Percentiles rank a stretch among this genome's conserved stretches.
Evolutionary conservation across 2,888 invertebrate genomes (phyloP).

Genomic region (Clepsis dumicolana): DNA sequence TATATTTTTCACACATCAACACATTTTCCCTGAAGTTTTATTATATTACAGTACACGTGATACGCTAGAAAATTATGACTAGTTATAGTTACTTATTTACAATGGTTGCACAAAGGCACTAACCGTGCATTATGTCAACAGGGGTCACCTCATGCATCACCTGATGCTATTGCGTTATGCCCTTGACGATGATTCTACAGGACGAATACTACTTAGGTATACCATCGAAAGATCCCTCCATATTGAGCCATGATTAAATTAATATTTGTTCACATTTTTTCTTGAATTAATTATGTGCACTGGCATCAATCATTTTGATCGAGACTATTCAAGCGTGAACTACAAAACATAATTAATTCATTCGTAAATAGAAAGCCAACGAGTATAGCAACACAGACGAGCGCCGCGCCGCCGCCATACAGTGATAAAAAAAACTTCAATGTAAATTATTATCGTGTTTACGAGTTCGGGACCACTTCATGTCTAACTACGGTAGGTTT

Average conservation of each 20-base stretch:
- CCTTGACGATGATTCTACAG: not conserved
- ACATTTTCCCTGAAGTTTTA: not conserved
- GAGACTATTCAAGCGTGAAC: conserved; percentile 9
- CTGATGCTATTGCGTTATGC: not conserved
- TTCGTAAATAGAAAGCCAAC: conserved; percentile 6
- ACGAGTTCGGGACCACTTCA: conserved; percentile 13
- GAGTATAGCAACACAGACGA: conserved; percentile 11
- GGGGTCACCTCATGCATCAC: not conserved
- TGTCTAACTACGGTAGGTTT: conserved; percentile 37
- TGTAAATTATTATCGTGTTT: conserved; percentile 15
- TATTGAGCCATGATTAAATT: not conserved
- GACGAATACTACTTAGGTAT: not conserved
- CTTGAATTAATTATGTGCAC: not conserved
- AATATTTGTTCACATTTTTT: not conserved
- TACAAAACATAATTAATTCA: not conserved
- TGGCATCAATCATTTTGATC: not conserved
- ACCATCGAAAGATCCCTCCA: not conserved
- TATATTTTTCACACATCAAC: not conserved
- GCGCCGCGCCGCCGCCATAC: not conserved
- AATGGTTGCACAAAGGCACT: not conserved
- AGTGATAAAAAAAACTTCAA: conserved; percentile 16
- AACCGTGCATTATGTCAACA: not conserved
- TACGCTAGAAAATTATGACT: not conserved
- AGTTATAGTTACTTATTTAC: not conserved
- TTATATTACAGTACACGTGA: not conserved